Conservation (phyloP, 1,140 invertebrate species). For the Pantala flavescens region DNA sequence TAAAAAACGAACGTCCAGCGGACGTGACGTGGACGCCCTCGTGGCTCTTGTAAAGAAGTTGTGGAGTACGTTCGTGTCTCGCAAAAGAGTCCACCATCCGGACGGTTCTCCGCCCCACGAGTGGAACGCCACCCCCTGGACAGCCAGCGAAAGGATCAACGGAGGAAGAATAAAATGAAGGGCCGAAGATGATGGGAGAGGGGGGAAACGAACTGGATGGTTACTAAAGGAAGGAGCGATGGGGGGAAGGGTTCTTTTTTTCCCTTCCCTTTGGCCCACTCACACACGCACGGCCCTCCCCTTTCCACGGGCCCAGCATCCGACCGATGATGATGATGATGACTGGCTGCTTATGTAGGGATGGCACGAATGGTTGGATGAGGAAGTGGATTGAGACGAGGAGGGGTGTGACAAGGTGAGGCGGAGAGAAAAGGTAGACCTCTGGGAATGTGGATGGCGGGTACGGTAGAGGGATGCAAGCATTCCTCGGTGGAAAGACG, state of each 20-base stretch:
- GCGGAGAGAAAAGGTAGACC: not conserved
- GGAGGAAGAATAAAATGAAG: constrained; percentile 1
- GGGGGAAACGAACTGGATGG: not conserved
- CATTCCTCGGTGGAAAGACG: not conserved
- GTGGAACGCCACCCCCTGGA: not conserved
- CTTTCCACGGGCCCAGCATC: too few relatives aligned
- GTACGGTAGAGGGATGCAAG: not conserved
- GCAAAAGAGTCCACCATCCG: not conserved
- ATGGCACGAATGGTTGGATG: not conserved
- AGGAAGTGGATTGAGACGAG: not conserved
- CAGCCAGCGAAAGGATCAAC: constrained; percentile 2
- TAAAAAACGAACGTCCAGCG: not conserved
- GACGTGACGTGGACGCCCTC: not conserved
- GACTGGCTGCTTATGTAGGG: not conserved
- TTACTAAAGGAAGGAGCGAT: not conserved
- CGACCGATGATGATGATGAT: not conserved
- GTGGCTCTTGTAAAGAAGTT: not conserved
- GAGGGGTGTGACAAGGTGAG: not conserved
- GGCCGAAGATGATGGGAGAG: not conserved
- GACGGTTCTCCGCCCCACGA: not conserved
- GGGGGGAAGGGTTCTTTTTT: not conserved
- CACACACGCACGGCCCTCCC: too few relatives aligned
- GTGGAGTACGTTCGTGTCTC: too few relatives aligned
- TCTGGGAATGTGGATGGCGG: not conserved
- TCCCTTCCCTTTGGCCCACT: too few relatives aligned